Percentiles rank a stretch among this genome's conserved stretches.
Evolutionary conservation across 2,113 vertebrate species (phyloP).

Genomic region (Epinephelus cyanopodus): DNA sequence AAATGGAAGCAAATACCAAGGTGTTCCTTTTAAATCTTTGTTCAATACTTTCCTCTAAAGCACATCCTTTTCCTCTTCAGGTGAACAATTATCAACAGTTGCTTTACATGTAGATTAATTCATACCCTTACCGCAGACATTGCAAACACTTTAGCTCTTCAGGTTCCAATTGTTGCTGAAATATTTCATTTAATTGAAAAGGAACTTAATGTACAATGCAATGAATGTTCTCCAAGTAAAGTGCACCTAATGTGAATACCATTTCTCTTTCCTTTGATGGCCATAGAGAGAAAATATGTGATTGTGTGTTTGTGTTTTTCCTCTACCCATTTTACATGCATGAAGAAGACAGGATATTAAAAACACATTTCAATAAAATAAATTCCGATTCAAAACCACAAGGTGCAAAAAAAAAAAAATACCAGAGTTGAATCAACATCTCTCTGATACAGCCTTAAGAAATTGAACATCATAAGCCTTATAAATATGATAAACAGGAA

Average conservation of each 20-base stretch:
- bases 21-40: too few relatives aligned
- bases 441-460: conserved; percentile 3
- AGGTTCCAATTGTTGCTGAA: neutral
- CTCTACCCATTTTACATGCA: neutral
- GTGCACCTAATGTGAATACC: neutral
- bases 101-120: neutral
- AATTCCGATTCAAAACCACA: neutral
- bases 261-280: too few relatives aligned
- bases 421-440: conserved; percentile 8
- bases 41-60: neutral
- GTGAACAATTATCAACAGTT: neutral
- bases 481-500: neutral
- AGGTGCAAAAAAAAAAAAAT: neutral
- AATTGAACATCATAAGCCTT: conserved; percentile 1
- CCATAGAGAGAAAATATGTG: neutral
- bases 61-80: neutral
- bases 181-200: neutral
- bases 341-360: neutral
- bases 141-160: neutral
- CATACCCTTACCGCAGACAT: neutral
- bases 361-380: neutral
- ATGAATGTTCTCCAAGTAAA: neutral
- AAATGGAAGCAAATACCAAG: too few relatives aligned
- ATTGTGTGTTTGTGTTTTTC: neutral
- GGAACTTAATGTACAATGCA: too few relatives aligned